Conservation (phyloP, 2,797 vertebrate genomes). For the Periophthalmus magnuspinnatus region DNA sequence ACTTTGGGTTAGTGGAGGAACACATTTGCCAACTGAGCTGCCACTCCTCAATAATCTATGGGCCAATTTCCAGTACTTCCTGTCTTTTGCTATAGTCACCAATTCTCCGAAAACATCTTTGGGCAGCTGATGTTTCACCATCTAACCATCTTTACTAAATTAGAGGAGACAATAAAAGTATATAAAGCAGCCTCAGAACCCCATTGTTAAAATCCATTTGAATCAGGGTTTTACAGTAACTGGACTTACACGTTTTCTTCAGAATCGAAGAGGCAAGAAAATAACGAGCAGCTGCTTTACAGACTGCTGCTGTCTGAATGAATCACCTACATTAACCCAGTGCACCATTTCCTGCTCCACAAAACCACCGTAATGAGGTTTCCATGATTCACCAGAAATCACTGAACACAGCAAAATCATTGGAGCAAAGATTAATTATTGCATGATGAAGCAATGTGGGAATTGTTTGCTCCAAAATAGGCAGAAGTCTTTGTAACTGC, state of each 20-base stretch:
- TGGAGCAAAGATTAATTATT: slow-evolving; percentile 24
- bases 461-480: slow-evolving; percentile 14
- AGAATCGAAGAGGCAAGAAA: background rate
- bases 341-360: slow-evolving; percentile 6
- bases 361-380: slow-evolving; percentile 12
- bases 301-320: background rate
- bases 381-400: slow-evolving; percentile 30
- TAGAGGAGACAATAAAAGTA: background rate
- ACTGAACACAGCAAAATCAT: slow-evolving; percentile 9
- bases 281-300: background rate
- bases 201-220: background rate
- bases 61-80: background rate
- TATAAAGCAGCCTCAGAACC: background rate
- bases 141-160: background rate
- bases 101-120: background rate
- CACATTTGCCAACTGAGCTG: background rate
- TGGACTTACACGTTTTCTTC: background rate
- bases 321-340: slow-evolving; percentile 18
- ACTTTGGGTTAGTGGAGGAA: too few species aligned
- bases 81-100: background rate
- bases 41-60: too few species aligned
- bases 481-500: background rate
- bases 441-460: slow-evolving; percentile 13
- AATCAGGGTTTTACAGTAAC: slow-evolving; percentile 6
- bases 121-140: background rate